Evolutionary conservation across 1,140 invertebrate species (phyloP).

Genomic region (Drosophila albomicans): DNA sequence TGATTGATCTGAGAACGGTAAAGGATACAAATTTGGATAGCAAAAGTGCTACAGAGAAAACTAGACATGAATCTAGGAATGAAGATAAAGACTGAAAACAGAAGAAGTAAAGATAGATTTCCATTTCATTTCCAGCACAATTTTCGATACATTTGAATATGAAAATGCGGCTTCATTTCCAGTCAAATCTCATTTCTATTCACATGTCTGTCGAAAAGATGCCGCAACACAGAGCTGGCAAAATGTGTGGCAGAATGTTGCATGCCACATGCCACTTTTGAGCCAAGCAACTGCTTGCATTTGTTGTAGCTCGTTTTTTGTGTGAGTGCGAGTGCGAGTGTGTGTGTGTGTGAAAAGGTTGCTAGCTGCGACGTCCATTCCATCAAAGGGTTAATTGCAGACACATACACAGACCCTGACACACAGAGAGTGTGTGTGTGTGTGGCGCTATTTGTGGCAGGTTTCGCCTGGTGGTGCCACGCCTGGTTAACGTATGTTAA

Average conservation of each 20-base stretch:
- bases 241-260: slow-evolving; percentile 1
- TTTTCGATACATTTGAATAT: too few relatives aligned
- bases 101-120: too few relatives aligned
- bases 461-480: slow-evolving; percentile 1
- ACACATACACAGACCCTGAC: background rate
- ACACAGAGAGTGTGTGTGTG: background rate
- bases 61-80: too few relatives aligned
- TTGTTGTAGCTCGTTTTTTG: slow-evolving; percentile 9
- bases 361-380: slow-evolving; percentile 28
- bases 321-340: too few relatives aligned
- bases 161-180: too few relatives aligned
- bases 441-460: slow-evolving; percentile 8
- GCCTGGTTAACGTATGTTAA: slow-evolving; percentile 20
- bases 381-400: slow-evolving; percentile 66
- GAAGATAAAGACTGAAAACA: too few relatives aligned
- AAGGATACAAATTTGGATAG: too few relatives aligned
- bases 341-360: slow-evolving; percentile 13
- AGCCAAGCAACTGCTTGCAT: background rate
- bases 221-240: background rate
- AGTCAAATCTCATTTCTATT: too few relatives aligned
- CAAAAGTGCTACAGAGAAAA: too few relatives aligned
- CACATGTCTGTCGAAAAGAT: background rate
- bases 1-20: too few relatives aligned
- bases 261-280: slow-evolving; percentile 9
- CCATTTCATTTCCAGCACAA: too few relatives aligned